Conservation (phyloP, 2,113 vertebrate genomes). For the Rhinopomastus cyanomelas region DNA sequence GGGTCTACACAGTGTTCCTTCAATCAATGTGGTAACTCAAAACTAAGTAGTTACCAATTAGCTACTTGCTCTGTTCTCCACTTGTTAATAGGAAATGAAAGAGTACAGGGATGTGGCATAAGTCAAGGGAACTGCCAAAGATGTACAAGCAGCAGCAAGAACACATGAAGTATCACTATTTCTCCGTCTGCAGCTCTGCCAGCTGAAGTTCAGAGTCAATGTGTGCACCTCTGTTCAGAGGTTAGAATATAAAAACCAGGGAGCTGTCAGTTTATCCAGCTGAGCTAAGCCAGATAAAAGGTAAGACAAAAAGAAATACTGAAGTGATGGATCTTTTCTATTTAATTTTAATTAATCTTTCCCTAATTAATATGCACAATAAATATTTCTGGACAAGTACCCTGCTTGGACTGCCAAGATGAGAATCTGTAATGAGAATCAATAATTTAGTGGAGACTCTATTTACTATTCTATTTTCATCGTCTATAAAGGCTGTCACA, state of each 20-base stretch:
- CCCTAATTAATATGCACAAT: background rate
- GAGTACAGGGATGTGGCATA: background rate
- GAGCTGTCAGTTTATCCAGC: background rate
- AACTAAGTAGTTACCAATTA: background rate
- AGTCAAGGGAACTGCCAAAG: background rate
- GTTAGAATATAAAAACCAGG: background rate
- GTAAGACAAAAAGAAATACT: background rate
- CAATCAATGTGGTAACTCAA: background rate
- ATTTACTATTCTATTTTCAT: background rate
- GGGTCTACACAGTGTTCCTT: background rate
- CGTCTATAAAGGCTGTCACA: background rate
- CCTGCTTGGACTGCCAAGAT: background rate
- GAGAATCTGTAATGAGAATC: background rate
- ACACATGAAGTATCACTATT: background rate
- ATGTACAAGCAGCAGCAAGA: background rate
- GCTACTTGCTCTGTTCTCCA: background rate
- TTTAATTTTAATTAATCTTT: background rate
- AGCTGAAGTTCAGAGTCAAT: background rate
- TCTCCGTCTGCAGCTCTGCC: background rate
- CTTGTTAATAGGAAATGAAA: background rate
- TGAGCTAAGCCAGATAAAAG: background rate
- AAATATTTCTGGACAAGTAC: slow-evolving; percentile 2
- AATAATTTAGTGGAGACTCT: background rate
- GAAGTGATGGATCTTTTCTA: background rate
- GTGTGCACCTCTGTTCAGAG: background rate